Conservation (phyloP, 1,140 invertebrate genomes). For the Micrasema minimum region DNA sequence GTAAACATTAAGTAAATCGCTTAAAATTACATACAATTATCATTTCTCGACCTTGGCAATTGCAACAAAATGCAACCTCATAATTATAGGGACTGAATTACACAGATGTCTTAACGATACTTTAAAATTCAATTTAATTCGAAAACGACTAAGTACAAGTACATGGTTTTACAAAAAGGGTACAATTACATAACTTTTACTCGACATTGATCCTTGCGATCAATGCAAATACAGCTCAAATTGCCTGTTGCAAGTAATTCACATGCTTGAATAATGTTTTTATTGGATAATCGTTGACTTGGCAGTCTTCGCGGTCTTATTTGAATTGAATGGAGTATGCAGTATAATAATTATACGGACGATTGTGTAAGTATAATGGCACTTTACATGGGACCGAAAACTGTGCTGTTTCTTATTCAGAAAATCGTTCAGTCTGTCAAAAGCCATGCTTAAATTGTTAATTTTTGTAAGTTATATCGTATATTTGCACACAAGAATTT, state of each 20-base stretch:
- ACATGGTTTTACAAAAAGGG: not conserved
- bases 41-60: too few relatives aligned
- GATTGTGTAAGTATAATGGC: not conserved
- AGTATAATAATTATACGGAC: slow-evolving; percentile 6
- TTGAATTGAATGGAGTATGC: slow-evolving; percentile 30
- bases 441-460: not conserved
- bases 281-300: not conserved
- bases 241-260: not conserved
- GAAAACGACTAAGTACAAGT: not conserved
- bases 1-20: too few relatives aligned
- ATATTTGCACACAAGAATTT: too few relatives aligned
- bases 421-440: not conserved
- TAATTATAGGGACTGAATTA: slow-evolving; percentile 1
- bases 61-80: too few relatives aligned
- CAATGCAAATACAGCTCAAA: not conserved
- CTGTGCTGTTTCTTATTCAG: too few relatives aligned
- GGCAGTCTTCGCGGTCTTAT: slow-evolving; percentile 2
- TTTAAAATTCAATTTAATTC: not conserved
- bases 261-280: not conserved
- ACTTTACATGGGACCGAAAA: not conserved
- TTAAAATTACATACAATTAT: too few relatives aligned
- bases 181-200: not conserved
- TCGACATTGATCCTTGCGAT: not conserved
- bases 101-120: not conserved
- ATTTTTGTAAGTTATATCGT: not conserved